Base-by-base conservation (phyloP, 2,113 vertebrate genomes). In the Mobula birostris region DNA sequence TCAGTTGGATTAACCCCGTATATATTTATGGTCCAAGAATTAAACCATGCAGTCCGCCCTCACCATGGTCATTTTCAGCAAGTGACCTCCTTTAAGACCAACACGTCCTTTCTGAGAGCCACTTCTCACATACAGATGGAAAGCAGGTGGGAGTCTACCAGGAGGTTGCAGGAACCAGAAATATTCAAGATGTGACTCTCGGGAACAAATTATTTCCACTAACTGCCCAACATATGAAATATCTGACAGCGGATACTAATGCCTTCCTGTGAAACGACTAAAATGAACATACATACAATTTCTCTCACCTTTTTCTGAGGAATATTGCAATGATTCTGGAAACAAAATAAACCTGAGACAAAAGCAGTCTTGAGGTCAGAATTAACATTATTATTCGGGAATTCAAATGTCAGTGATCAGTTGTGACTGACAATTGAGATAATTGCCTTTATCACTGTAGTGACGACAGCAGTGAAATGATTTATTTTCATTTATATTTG, bases 401-500 rank as follows among this genome's bases (percentile, higher is more conserved):
- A 87, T n/a, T 63, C 80, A 48, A 83, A 17, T 27, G 48, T 83
- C 19, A 24, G 40, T 48, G 80, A 83, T 24, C 40, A 58, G 40
- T 27, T 83, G 48, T 3, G 8, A 11, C 40, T 27, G 80, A 24
- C 80, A 83, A 83, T 58, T 27, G 19, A n/a, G 12, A 63, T 61
- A 61, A 87, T 87, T 15, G 9, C 83, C 83, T 63, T 63, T 58
- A 63, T 87, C 56, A n/a, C 56, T n/a, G 24, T 15, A 63, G 1
- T 61, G 56, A 63, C 83, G n/a, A n/a, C 12, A 15, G 56, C 27
- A 63, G 58, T n/a, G 9, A 63, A 61, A 56, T 87, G 11, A 87
- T 63, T n/a, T 87, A 63, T 63, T n/a, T 87, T 87, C 83, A n/a
- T 63, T 27, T 63, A n/a, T 58, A 87, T 87, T 63, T 87, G 56